Base-by-base conservation (phyloP, 2,797 vertebrate species). In the Loris lydekkerianus region DNA sequence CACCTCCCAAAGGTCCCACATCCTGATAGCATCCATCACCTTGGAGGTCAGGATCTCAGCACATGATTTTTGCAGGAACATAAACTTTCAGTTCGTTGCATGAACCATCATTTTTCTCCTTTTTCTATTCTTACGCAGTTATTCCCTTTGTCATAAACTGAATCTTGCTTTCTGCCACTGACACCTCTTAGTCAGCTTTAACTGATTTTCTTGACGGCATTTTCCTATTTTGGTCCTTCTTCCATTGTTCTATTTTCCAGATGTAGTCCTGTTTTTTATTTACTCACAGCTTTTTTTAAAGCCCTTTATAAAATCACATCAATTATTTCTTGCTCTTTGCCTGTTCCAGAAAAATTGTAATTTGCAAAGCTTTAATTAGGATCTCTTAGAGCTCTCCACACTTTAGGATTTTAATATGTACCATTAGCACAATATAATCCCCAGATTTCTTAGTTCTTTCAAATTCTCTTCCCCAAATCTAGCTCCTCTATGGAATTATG, bases 261-360 rank as follows among this genome's bases (percentile, higher is more conserved):
- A 96, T 96, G 69, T 46, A 72, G 53, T 95, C 43, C 76, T 97
- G 94, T 65, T 97, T 97, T 96, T 77, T 94, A 97, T 96, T 97
- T 96, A 92, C 89, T 80, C 73, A 78, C 10, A 90, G 65, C 9
- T 83, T 83, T 85, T 82, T 75, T 75, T 67, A 14, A 97, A 95
- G 60, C 46, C 69, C 49, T 96, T 97, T 91, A 95, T 92, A 95
- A 97, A 96, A 86, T 93, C 84, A 96, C 69, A 58, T 93, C 83
- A 87, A 94, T 95, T 82, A 67, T 94, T 95, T 90, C 86, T 97
- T 92, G 58, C 63, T 94, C 49, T 94, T 84, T 96, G 93, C 56
- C 84, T 83, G 61, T 93, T 96, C 61, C 5, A 34, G 80, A 96
- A 92, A 96, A 95, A 94, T 27, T 91, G 13, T 56, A 90, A 94